Conservation (phyloP, 2,888 invertebrate genomes). For the Eupithecia subumbrata region DNA sequence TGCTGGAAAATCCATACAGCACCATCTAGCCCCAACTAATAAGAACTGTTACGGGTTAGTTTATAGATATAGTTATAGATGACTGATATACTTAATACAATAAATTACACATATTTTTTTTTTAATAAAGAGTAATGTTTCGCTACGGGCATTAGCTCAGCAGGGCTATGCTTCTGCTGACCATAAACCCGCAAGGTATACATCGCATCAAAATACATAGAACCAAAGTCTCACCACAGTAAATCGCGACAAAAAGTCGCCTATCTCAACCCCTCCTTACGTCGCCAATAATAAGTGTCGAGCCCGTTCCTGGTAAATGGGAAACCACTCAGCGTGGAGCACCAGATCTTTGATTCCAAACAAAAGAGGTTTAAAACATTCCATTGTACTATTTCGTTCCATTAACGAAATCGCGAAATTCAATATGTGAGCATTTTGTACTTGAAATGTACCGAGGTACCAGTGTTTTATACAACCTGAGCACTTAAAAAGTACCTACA, state of each 20-base stretch:
- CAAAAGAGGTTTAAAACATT: constrained; percentile 28
- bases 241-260: constrained; percentile 15
- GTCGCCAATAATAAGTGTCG: constrained; percentile 31
- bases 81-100: no score
- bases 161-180: not conserved
- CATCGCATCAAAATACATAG: not conserved
- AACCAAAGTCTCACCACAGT: not conserved
- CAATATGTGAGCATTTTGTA: constrained; percentile 24
- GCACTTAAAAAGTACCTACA: not conserved
- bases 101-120: no score
- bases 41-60: no score
- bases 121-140: not conserved
- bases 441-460: constrained; percentile 5
- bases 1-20: no score
- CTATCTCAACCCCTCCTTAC: constrained; percentile 8
- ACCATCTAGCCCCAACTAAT: no score
- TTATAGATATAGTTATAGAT: no score
- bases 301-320: constrained; percentile 37
- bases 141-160: not conserved
- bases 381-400: constrained; percentile 31
- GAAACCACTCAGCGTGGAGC: constrained; percentile 40
- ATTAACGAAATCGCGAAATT: constrained; percentile 34
- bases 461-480: not conserved
- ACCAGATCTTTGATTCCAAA: constrained; percentile 35
- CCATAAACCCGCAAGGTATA: not conserved